Conservation (phyloP, 2,888 invertebrate genomes). For the Portevinia maculata region DNA sequence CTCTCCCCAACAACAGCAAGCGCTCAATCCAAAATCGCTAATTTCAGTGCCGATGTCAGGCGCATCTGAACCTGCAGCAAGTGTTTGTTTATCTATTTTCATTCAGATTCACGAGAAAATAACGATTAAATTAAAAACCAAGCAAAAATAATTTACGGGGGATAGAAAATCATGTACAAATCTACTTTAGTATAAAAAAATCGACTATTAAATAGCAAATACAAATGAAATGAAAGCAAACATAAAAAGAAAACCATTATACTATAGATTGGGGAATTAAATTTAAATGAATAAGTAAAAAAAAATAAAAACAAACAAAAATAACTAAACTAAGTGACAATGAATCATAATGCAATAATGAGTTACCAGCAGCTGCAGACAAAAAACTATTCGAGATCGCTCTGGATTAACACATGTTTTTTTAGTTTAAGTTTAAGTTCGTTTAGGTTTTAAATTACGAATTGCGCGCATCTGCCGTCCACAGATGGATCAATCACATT, state of each 20-base stretch:
- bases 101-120: constrained; percentile 40
- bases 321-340: constrained; percentile 60
- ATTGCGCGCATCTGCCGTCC: constrained; percentile 15
- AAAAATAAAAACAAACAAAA: constrained; percentile 21
- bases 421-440: constrained; percentile 33
- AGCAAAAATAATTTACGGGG: constrained; percentile 44
- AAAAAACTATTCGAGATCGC: not conserved
- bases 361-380: constrained; percentile 50
- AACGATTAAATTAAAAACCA: constrained; percentile 20
- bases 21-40: constrained; percentile 17
- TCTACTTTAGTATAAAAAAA: constrained; percentile 71
- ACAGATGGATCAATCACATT: constrained; percentile 60
- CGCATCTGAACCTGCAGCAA: constrained; percentile 33
- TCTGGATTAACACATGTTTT: constrained; percentile 58
- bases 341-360: constrained; percentile 63
- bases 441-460: constrained; percentile 38
- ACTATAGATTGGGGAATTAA: constrained; percentile 57
- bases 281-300: constrained; percentile 9
- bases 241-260: constrained; percentile 49
- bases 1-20: constrained; percentile 23
- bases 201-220: constrained; percentile 71
- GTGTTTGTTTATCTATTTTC: constrained; percentile 40
- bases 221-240: constrained; percentile 51
- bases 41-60: constrained; percentile 33
- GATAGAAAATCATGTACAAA: constrained; percentile 72